phyloP scores from a whole-genome alignment of 2,797 vertebrate genomes.

The Premnoplex brunnescens region DNA sequence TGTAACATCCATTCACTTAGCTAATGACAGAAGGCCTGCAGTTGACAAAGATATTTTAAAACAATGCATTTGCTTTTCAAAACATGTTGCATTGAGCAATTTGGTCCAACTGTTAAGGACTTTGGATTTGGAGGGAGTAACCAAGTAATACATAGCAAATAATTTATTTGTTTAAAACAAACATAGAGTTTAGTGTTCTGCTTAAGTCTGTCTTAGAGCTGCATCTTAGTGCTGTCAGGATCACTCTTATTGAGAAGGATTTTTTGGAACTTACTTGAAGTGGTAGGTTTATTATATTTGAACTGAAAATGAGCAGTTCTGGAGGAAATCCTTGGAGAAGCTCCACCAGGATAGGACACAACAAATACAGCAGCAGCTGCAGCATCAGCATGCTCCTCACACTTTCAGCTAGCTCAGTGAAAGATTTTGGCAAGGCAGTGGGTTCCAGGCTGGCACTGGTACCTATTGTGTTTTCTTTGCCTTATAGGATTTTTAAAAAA shows the following conservation, averaged over 20 bases:
- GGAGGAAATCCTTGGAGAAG: slow-evolving; percentile 9
- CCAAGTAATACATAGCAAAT: neutral
- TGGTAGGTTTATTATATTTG: neutral
- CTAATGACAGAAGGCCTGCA: neutral
- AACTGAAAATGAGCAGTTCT: neutral
- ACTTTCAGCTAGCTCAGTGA: slow-evolving; percentile 53
- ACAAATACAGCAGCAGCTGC: slow-evolving; percentile 20
- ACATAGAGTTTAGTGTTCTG: neutral
- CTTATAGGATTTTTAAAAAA: neutral
- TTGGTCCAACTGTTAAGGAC: neutral
- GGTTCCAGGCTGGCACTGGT: slow-evolving; percentile 11
- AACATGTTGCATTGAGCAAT: neutral
- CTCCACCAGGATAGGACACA: neutral
- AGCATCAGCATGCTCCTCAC: slow-evolving; percentile 53
- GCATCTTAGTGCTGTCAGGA: neutral
- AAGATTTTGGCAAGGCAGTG: slow-evolving; percentile 47
- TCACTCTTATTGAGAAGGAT: neutral
- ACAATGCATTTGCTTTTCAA: neutral
- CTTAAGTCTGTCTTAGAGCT: neutral
- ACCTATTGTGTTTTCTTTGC: slow-evolving; percentile 2
- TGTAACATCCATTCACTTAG: neutral
- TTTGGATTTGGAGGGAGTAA: neutral
- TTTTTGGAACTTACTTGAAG: neutral
- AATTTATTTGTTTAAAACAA: neutral
- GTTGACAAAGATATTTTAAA: neutral